phyloP scores from a whole-genome alignment of 2,888 invertebrate genomes.

The Nebria salina region DNA sequence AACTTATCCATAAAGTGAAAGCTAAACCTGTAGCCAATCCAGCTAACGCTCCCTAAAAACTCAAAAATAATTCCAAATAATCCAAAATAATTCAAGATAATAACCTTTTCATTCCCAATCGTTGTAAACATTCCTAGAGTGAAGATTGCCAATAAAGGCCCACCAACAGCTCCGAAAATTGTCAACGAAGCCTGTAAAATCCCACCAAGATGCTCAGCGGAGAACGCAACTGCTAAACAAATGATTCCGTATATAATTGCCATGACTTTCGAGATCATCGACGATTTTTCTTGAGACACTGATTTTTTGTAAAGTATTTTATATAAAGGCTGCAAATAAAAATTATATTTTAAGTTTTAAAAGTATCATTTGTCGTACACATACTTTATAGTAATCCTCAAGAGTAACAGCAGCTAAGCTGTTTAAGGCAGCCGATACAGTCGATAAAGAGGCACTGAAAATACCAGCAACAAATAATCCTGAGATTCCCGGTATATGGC shows the following conservation, averaged over 20 bases:
- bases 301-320: slow-evolving; percentile 56
- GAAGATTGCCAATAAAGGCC: slow-evolving; percentile 86
- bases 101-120: slow-evolving; percentile 74
- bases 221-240: slow-evolving; percentile 83
- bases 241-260: slow-evolving; percentile 78
- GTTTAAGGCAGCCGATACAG: slow-evolving; percentile 91
- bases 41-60: slow-evolving; percentile 72
- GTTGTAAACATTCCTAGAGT: slow-evolving; percentile 86
- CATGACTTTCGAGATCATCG: slow-evolving; percentile 72
- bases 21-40: slow-evolving; percentile 74
- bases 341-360: background rate
- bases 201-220: slow-evolving; percentile 84
- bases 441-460: slow-evolving; percentile 90
- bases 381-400: slow-evolving; percentile 81
- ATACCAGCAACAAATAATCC: slow-evolving; percentile 92
- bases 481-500: slow-evolving; percentile 78
- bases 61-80: slow-evolving; percentile 15
- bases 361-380: background rate
- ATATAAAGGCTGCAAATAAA: slow-evolving; percentile 60
- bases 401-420: slow-evolving; percentile 90
- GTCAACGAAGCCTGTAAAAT: slow-evolving; percentile 88
- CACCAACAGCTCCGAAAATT: slow-evolving; percentile 88
- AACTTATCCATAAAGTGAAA: slow-evolving; percentile 84
- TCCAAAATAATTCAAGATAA: slow-evolving; percentile 49
- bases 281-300: slow-evolving; percentile 60